phyloP scores from a whole-genome alignment of 2,113 vertebrate genomes.

The Chaenogobius annularis region DNA sequence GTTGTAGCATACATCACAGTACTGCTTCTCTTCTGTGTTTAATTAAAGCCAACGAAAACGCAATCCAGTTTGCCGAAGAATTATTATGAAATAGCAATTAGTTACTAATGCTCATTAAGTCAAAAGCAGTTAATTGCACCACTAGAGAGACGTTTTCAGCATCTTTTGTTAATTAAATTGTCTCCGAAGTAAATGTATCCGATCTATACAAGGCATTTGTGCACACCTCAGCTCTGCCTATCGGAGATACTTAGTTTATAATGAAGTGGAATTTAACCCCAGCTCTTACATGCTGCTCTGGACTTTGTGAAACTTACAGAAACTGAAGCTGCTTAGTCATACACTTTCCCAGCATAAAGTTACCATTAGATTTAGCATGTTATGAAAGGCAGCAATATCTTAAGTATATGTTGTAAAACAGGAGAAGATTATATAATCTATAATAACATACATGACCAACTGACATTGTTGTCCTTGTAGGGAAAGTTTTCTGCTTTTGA shows the following conservation, averaged over 20 bases:
- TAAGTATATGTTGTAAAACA: not conserved
- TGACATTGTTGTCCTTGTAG: no score
- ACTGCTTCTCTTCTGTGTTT: not conserved
- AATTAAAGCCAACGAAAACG: slow-evolving; percentile 1
- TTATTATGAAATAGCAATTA: slow-evolving; percentile 9
- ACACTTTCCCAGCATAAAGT: not conserved
- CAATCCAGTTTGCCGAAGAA: slow-evolving; percentile 1
- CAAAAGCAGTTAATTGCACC: slow-evolving; percentile 6
- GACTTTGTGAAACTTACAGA: not conserved
- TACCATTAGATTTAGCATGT: not conserved
- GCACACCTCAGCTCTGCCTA: not conserved
- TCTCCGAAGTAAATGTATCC: slow-evolving; percentile 4
- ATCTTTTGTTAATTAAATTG: slow-evolving; percentile 12
- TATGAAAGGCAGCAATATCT: not conserved
- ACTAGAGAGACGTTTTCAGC: slow-evolving; percentile 5
- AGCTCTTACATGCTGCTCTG: not conserved
- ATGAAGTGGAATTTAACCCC: not conserved
- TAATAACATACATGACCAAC: not conserved
- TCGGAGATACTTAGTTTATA: not conserved
- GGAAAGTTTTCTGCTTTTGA: no score
- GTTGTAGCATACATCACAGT: not conserved
- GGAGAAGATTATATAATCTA: not conserved
- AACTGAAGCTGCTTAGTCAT: not conserved
- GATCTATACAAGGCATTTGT: not conserved
- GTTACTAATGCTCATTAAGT: slow-evolving; percentile 12